Conservation (phyloP, 2,113 vertebrate genomes). For the Pontoporia blainvillei region DNA sequence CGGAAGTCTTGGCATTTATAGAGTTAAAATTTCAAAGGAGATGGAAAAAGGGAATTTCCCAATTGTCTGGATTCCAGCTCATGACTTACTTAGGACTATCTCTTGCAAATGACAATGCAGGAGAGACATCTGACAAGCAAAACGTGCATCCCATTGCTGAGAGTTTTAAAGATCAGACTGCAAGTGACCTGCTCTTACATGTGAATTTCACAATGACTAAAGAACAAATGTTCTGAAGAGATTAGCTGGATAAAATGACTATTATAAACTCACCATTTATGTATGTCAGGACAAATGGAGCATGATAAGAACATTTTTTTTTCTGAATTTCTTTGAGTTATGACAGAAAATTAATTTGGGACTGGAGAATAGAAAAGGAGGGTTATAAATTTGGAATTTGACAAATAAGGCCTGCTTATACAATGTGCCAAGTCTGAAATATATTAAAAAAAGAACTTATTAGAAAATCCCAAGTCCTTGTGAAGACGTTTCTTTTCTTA, state of each 20-base stretch:
- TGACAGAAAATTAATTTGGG: constrained; percentile 70
- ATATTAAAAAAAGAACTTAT: constrained; percentile 59
- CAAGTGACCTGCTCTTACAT: constrained; percentile 57
- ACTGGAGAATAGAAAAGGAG: constrained; percentile 58
- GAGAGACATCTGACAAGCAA: constrained; percentile 51
- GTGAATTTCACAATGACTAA: constrained; percentile 41
- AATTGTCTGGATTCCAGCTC: background rate
- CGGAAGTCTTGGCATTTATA: background rate
- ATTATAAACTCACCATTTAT: constrained; percentile 61
- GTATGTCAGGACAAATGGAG: constrained; percentile 64
- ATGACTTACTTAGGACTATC: constrained; percentile 53
- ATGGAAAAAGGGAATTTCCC: background rate
- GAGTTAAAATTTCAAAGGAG: background rate
- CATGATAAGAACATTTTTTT: constrained; percentile 33
- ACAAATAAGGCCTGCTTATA: constrained; percentile 60
- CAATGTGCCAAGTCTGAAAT: constrained; percentile 59
- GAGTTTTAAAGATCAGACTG: constrained; percentile 61
- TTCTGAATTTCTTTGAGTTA: constrained; percentile 58
- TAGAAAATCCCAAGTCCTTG: constrained; percentile 49
- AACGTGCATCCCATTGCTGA: constrained; percentile 49
- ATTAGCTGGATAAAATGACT: constrained; percentile 52
- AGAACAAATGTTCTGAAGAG: constrained; percentile 54
- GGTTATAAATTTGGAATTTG: constrained; percentile 66
- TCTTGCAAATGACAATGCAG: constrained; percentile 21
- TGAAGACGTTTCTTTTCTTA: constrained; percentile 11